Evolutionary conservation across 1,140 invertebrate species (phyloP).

Genomic region (Leucophenga varia): DNA sequence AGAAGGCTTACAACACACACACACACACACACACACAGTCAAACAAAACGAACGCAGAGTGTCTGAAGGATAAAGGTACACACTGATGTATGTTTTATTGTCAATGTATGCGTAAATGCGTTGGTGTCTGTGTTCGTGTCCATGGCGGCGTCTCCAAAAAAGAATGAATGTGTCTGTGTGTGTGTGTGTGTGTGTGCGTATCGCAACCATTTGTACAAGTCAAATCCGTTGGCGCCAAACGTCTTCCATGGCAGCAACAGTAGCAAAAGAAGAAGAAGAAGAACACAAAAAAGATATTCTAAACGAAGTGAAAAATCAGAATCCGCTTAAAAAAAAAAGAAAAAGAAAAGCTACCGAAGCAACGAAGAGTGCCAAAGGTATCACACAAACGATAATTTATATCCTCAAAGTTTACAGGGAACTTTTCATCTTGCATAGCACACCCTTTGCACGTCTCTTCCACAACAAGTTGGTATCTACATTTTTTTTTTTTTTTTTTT

Average conservation of each 20-base stretch:
- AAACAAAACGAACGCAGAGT: conserved; percentile 13
- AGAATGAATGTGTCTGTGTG: too few species aligned
- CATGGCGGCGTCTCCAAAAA: too few species aligned
- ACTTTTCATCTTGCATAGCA: conserved; percentile 13
- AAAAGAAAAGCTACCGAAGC: too few species aligned
- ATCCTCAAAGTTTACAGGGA: conserved; percentile 47
- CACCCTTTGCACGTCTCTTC: too few species aligned
- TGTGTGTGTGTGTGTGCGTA: conserved; percentile 1
- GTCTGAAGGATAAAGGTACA: too few species aligned
- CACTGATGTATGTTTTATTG: conserved; percentile 7
- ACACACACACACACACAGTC: not conserved
- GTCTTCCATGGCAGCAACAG: conserved; percentile 43
- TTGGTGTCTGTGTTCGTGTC: too few species aligned
- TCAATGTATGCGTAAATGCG: conserved; percentile 6
- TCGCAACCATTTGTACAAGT: conserved; percentile 52
- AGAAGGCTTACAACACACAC: not conserved
- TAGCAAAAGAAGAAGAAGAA: conserved; percentile 43
- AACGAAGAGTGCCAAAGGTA: conserved; percentile 47
- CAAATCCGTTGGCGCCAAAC: conserved; percentile 50
- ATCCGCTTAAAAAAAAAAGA: conserved; percentile 40
- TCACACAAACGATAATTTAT: conserved; percentile 44
- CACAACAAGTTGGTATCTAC: conserved; percentile 1
- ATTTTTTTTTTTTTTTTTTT: not conserved
- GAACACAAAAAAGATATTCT: conserved; percentile 35
- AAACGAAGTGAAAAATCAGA: conserved; percentile 12